phyloP scores from a whole-genome alignment of 2,113 vertebrate species.

The Zosterops pallidus region DNA sequence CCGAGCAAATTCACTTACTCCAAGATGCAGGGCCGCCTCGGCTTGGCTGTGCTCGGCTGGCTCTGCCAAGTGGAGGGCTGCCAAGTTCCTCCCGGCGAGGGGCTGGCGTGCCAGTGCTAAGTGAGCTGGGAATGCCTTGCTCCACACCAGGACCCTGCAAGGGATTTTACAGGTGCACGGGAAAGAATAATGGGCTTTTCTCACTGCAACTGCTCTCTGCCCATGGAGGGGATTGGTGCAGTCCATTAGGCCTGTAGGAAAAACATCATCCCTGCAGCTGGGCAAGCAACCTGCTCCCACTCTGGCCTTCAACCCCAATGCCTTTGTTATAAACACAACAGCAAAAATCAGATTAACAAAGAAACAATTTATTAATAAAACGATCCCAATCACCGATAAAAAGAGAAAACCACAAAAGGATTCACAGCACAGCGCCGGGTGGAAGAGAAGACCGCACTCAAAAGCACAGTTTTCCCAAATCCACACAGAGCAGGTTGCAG shows the following conservation, averaged over 20 bases:
- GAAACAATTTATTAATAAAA: no score
- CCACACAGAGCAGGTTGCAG: no score
- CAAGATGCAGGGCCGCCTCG: not conserved
- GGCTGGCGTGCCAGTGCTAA: fast-evolving
- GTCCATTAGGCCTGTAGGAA: no score
- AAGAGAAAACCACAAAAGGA: no score
- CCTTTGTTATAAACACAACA: no score
- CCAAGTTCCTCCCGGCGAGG: not conserved
- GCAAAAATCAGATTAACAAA: no score
- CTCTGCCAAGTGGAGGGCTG: not conserved
- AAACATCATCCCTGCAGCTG: not conserved
- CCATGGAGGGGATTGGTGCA: fast-evolving
- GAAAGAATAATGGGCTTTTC: fast-evolving
- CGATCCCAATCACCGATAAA: no score
- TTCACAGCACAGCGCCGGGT: no score
- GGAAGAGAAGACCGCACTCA: no score
- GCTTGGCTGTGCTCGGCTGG: not conserved
- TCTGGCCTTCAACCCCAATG: not conserved
- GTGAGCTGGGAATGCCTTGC: not conserved
- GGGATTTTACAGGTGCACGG: not conserved
- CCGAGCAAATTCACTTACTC: slow-evolving; percentile 27
- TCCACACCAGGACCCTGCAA: fast-evolving
- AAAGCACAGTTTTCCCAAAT: no score
- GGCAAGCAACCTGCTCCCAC: not conserved
- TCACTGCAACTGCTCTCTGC: not conserved